Evolutionary conservation across 2,797 vertebrate species (phyloP).

Genomic region (Lagodon rhomboides): DNA sequence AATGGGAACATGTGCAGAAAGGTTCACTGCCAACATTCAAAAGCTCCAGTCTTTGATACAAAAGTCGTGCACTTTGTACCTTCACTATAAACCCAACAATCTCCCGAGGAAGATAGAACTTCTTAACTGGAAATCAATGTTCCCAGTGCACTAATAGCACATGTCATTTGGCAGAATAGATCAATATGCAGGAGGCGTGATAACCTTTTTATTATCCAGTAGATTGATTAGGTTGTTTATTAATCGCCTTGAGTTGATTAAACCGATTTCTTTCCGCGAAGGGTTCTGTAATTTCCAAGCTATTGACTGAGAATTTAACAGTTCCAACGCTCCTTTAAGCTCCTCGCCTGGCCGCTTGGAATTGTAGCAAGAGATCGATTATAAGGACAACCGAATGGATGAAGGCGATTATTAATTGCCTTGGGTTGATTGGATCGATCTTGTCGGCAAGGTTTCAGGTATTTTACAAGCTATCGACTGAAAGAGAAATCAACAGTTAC

Average conservation of each 20-base stretch:
- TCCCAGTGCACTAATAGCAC: not conserved
- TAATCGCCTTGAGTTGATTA: not conserved
- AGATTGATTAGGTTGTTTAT: not conserved
- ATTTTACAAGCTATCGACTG: constrained; percentile 7
- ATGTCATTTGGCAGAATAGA: not conserved
- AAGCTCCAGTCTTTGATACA: not conserved
- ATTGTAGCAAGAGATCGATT: too few species aligned
- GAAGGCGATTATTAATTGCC: not conserved
- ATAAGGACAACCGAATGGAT: too few species aligned
- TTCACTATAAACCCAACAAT: not conserved
- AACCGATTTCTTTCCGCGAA: too few species aligned
- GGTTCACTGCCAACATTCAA: too few species aligned
- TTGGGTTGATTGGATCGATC: not conserved
- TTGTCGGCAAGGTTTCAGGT: not conserved
- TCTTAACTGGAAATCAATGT: not conserved
- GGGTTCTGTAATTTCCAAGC: too few species aligned
- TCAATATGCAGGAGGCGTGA: not conserved
- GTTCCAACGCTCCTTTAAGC: too few species aligned
- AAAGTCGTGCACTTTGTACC: not conserved
- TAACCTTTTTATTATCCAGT: not conserved
- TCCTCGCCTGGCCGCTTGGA: too few species aligned
- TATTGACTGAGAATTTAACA: too few species aligned
- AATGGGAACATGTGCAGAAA: too few species aligned
- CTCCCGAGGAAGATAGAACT: not conserved
- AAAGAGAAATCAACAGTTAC: not conserved